A percentile compares a stretch with the other conserved stretches of the same genome.
These are phyloP conservation scores for Drosophila vallismaia DNA, from an alignment of 2,888 invertebrate genomes.

Conservation along the genomic window DNA sequence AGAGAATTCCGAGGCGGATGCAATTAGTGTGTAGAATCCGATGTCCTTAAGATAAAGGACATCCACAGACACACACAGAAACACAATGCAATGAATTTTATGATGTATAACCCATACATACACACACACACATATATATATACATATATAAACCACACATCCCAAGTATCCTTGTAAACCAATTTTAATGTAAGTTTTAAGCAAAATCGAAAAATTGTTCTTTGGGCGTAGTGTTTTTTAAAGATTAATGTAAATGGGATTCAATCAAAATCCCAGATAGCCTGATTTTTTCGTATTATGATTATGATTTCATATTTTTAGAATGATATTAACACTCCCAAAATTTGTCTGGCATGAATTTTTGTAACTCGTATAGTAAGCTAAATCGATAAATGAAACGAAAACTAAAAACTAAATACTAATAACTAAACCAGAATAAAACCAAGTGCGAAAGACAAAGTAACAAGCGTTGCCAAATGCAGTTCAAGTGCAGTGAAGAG, in stretches of 20 bases:
- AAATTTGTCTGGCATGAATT: constrained; percentile 54
- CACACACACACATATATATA: constrained; percentile 21
- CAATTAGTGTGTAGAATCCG: not conserved
- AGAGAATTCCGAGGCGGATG: not conserved
- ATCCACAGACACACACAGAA: constrained; percentile 1
- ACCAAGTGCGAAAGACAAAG: constrained; percentile 65
- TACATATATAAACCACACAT: constrained; percentile 15
- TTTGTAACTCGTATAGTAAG: constrained; percentile 60
- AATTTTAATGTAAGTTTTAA: constrained; percentile 72
- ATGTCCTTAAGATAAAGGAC: not conserved
- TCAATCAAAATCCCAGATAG: not conserved
- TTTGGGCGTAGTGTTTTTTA: constrained; percentile 24
- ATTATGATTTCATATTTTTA: constrained; percentile 26
- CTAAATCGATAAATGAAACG: constrained; percentile 34
- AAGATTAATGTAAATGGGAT: constrained; percentile 10
- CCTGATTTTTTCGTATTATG: constrained; percentile 28
- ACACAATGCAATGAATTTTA: constrained; percentile 40
- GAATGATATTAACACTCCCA: constrained; percentile 40
- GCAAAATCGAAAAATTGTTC: constrained; percentile 20
- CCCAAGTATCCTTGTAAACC: constrained; percentile 49
- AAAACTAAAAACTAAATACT: constrained; percentile 14
- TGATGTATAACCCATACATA: constrained; percentile 5
- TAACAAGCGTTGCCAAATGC: constrained; percentile 80
- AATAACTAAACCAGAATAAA: constrained; percentile 22
- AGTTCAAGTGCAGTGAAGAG: constrained; percentile 46